Percentiles rank a stretch among this genome's conserved stretches.
phyloP scores from a whole-genome alignment of 2,113 vertebrate genomes.

The Lampris megalopsis region DNA sequence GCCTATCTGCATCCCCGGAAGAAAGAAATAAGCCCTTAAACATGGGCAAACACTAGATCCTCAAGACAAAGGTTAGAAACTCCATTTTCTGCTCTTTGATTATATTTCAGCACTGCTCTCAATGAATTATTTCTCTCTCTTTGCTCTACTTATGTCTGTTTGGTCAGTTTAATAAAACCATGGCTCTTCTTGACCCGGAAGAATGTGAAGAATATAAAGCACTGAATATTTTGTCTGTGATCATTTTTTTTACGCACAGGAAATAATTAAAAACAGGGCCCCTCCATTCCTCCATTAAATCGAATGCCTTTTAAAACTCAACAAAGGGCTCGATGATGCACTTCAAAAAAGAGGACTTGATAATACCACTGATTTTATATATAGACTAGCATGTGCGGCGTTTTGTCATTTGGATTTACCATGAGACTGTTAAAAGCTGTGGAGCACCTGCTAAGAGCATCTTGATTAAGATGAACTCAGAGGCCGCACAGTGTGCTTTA shows the following conservation, averaged over 20 bases:
- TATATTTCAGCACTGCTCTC: constrained; percentile 55
- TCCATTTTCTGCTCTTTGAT: constrained; percentile 68
- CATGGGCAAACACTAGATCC: constrained; percentile 55
- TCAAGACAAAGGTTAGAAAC: constrained; percentile 67
- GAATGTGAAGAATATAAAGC: constrained; percentile 28
- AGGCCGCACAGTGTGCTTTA: constrained; percentile 45
- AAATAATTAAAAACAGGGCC: constrained; percentile 65
- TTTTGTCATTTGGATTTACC: constrained; percentile 36
- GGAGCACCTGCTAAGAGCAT: constrained; percentile 41
- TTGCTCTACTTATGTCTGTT: constrained; percentile 66
- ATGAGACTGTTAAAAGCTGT: constrained; percentile 54
- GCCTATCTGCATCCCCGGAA: constrained; percentile 3
- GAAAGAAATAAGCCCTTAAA: constrained; percentile 65
- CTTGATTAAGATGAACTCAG: constrained; percentile 57
- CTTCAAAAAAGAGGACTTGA: constrained; percentile 52
- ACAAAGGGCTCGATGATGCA: constrained; percentile 46
- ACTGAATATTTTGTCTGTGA: constrained; percentile 39
- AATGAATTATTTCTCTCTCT: constrained; percentile 50
- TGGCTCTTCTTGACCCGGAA: constrained; percentile 46
- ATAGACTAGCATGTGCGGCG: constrained; percentile 33
- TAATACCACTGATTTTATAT: constrained; percentile 27
- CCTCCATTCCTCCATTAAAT: constrained; percentile 47
- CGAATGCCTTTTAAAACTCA: constrained; percentile 44
- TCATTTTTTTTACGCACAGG: constrained; percentile 54
- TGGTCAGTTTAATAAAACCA: constrained; percentile 68